Conservation (phyloP, 2,113 vertebrate genomes). For the Misgurnus mizolepis region DNA sequence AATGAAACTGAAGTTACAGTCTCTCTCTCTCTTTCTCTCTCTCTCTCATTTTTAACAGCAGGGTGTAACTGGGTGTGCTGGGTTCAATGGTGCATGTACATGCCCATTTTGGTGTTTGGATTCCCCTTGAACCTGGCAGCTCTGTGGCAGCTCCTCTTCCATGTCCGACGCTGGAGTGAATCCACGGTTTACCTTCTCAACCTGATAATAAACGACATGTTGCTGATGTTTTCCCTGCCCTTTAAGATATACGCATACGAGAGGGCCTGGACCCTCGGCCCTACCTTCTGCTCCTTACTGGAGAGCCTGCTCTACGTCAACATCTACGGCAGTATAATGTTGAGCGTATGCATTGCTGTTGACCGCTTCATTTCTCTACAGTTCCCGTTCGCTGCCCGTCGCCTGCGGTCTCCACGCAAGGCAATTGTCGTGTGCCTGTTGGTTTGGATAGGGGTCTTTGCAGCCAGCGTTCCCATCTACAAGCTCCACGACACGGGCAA, state of each 20-base stretch:
- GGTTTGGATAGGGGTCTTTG: constrained; percentile 62
- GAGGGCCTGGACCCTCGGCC: constrained; percentile 57
- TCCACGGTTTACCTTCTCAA: constrained; percentile 69
- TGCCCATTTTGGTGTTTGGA: constrained; percentile 66
- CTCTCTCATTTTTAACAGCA: background rate
- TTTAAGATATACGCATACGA: constrained; percentile 74
- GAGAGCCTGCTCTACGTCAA: constrained; percentile 77
- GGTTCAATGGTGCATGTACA: constrained; percentile 67
- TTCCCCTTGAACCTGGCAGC: constrained; percentile 70
- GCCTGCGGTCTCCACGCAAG: constrained; percentile 67
- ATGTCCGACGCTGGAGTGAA: constrained; percentile 67
- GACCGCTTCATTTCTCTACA: constrained; percentile 67
- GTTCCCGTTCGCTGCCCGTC: constrained; percentile 60
- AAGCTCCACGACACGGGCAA: constrained; percentile 37
- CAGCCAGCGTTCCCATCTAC: constrained; percentile 51
- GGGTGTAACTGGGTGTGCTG: constrained; percentile 28
- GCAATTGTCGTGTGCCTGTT: constrained; percentile 59
- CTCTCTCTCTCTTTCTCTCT: background rate
- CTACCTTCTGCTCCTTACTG: constrained; percentile 67
- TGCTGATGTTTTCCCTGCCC: constrained; percentile 74
- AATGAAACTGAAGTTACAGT: too few relatives aligned
- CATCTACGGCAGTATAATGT: constrained; percentile 75
- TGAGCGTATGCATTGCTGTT: constrained; percentile 70
- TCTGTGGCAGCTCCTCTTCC: constrained; percentile 67
- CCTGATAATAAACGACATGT: constrained; percentile 72